These are phyloP conservation scores for Catocala fraxini DNA, from an alignment of 2,888 invertebrate species.

Conservation along the genomic window DNA sequence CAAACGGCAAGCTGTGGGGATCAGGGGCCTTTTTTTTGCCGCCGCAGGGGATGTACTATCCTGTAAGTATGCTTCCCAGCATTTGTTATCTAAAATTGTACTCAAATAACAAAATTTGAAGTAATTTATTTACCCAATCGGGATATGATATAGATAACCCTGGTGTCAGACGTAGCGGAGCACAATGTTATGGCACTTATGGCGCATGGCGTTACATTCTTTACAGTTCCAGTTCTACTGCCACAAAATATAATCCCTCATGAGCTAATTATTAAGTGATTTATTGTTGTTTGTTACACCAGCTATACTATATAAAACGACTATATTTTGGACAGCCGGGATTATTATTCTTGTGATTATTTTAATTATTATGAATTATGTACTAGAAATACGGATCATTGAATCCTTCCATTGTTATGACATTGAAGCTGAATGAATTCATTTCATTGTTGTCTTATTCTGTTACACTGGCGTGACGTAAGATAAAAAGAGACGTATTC, in stretches of 20 bases:
- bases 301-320: slow-evolving; percentile 2
- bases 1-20: slow-evolving; percentile 98
- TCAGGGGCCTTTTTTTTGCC: slow-evolving; percentile 98
- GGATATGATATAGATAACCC: slow-evolving; percentile 48
- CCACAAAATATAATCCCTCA: slow-evolving; percentile 10
- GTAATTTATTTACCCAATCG: slow-evolving; percentile 27
- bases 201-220: slow-evolving; percentile 68
- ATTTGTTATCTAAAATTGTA: slow-evolving; percentile 26
- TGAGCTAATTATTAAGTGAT: slow-evolving; percentile 11
- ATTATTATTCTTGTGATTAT: slow-evolving; percentile 1
- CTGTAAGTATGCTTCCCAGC: slow-evolving; percentile 90
- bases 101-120: slow-evolving; percentile 20
- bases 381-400: slow-evolving; percentile 42
- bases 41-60: slow-evolving; percentile 99
- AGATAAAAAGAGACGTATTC: slow-evolving; percentile 57
- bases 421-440: slow-evolving; percentile 70
- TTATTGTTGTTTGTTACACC: slow-evolving; percentile 6
- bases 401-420: slow-evolving; percentile 69
- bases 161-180: slow-evolving; percentile 48
- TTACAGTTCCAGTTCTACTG: slow-evolving; percentile 26
- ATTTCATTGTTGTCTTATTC: slow-evolving; percentile 60
- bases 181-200: slow-evolving; percentile 55
- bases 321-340: background rate
- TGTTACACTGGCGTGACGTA: slow-evolving; percentile 45
- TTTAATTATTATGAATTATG: background rate